Conservation (phyloP, 2,113 vertebrate species). For the Notothenia rossii region DNA sequence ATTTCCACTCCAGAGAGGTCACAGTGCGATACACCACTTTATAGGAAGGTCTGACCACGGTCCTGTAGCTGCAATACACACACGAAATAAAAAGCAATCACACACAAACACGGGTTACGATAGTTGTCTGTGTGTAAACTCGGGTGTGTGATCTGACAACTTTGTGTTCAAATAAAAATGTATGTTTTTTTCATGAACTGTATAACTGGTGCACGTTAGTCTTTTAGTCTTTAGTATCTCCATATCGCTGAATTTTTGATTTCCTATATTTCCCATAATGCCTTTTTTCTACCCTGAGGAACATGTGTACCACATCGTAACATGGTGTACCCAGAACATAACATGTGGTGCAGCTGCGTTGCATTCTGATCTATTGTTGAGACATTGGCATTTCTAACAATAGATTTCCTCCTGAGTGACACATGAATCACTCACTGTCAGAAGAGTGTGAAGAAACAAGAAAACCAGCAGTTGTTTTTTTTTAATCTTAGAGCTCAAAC, state of each 20-base stretch:
- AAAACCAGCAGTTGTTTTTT: neutral
- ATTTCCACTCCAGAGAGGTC: constrained; percentile 93
- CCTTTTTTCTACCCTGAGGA: neutral
- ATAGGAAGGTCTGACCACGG: constrained; percentile 90
- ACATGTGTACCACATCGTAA: neutral
- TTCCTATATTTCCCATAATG: neutral
- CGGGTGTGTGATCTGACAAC: neutral
- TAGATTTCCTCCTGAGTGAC: neutral
- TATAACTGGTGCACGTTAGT: neutral
- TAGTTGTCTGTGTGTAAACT: neutral
- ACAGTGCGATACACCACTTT: constrained; percentile 92
- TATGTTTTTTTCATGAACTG: neutral
- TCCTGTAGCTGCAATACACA: constrained; percentile 88
- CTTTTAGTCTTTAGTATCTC: neutral
- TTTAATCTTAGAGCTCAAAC: neutral
- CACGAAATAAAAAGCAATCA: constrained; percentile 13
- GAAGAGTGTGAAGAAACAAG: neutral
- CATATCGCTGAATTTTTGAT: neutral
- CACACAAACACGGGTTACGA: neutral
- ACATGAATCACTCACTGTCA: neutral
- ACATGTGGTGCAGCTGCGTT: neutral
- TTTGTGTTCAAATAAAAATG: neutral
- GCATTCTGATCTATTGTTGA: neutral
- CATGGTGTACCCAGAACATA: neutral
- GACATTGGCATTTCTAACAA: neutral